Percentiles rank a stretch among this genome's conserved stretches.
phyloP scores from a whole-genome alignment of 2,888 invertebrate genomes.

The Heliconius charithonia region DNA sequence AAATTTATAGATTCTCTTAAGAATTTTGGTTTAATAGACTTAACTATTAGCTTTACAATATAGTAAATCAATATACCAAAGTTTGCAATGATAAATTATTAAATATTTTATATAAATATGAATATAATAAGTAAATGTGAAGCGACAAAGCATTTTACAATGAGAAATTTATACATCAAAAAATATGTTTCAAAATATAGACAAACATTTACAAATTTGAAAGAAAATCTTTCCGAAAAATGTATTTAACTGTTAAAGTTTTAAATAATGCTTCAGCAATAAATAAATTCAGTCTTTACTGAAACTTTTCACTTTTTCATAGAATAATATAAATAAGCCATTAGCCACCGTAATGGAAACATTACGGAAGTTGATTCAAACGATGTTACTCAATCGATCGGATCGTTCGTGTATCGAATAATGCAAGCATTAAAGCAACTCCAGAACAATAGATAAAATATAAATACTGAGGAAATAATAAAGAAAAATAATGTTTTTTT shows the following conservation, averaged over 20 bases:
- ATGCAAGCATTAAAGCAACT: background rate
- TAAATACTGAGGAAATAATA: background rate
- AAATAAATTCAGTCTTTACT: background rate
- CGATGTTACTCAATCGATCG: slow-evolving; percentile 17
- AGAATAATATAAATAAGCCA: slow-evolving; percentile 27
- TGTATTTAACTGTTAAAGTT: no score
- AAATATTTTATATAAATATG: no score
- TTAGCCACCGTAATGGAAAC: slow-evolving; percentile 24
- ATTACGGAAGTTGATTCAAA: slow-evolving; percentile 26
- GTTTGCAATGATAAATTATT: background rate
- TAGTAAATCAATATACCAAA: background rate
- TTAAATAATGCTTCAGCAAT: background rate
- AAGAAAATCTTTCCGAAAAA: no score
- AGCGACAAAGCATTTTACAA: no score
- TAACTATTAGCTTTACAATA: background rate
- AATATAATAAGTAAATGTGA: no score
- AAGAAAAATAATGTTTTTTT: background rate
- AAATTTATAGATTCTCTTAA: background rate
- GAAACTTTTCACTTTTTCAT: slow-evolving; percentile 1
- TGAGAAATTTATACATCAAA: no score
- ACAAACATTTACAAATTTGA: no score
- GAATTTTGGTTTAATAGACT: background rate
- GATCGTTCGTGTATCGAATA: slow-evolving; percentile 27
- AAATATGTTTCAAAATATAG: no score
- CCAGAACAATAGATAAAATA: slow-evolving; percentile 7